Percentiles rank a stretch among this genome's conserved stretches.
These are phyloP conservation scores for Hippasteria phrygiana DNA, from an alignment of 53 echinoderm and acorn worm species.

Conservation along the genomic window DNA sequence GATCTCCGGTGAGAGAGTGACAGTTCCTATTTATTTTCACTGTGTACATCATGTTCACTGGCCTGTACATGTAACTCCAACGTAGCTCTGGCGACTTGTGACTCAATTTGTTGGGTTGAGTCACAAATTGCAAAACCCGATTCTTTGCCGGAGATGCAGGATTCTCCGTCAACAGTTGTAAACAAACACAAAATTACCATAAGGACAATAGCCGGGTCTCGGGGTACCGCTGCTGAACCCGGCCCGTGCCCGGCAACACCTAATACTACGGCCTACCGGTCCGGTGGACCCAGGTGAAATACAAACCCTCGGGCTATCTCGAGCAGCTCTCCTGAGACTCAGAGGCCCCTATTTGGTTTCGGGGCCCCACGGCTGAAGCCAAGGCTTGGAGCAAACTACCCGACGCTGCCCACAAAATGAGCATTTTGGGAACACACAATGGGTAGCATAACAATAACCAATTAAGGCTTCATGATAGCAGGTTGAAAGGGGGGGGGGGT, in stretches of 20 bases:
- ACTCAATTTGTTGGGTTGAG: no score
- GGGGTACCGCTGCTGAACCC: slow-evolving; percentile 26
- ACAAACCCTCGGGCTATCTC: no score
- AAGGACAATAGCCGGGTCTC: slow-evolving; percentile 27
- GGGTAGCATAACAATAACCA: slow-evolving; percentile 36
- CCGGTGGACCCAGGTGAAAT: no score
- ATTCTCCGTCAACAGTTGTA: slow-evolving; percentile 23
- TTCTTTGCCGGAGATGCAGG: no score
- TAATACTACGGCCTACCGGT: no score
- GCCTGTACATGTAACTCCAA: no score
- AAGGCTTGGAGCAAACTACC: no score
- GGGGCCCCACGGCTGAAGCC: not conserved
- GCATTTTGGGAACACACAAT: slow-evolving; percentile 46
- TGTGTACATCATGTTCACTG: no score
- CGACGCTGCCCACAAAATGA: slow-evolving; percentile 15
- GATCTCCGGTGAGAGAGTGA: no score
- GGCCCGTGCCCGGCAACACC: not conserved
- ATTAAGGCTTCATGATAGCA: slow-evolving; percentile 33
- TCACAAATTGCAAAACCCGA: no score
- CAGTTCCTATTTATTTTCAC: no score
- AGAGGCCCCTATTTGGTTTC: slow-evolving; percentile 22
- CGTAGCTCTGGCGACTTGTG: no score
- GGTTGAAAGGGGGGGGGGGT: slow-evolving; percentile 1
- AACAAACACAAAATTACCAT: slow-evolving; percentile 60
- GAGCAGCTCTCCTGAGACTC: slow-evolving; percentile 24